Base-by-base conservation (phyloP, 2,113 vertebrate genomes). In the Leuciscus idus region DNA sequence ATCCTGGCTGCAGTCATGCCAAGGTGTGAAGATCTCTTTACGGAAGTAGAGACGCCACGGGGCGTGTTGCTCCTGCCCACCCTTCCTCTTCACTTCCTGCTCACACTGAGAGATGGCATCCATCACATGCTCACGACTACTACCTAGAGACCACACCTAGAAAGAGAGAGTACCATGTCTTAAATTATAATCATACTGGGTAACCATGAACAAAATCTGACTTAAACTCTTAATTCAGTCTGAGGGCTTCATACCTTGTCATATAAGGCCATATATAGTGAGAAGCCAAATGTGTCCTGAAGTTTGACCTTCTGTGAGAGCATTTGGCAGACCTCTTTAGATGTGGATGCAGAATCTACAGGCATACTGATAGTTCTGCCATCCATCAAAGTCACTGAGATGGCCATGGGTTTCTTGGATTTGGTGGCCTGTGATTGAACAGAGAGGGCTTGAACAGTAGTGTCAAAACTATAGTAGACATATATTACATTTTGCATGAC, bases 1-100 rank as follows among this genome's bases (percentile, higher is more conserved):
- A 88, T 99, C 98, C 84, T 96, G 91, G 6, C 15, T 90, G 90
- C 95, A 96, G 92, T 95, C 93, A 28, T 99, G 98, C 98, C 98
- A 99, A 0, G 98, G 97, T 0, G 95, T 96, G 91, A 99, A 99
- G 91, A 99, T 93, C 89, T 99, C 98, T 91, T 99, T 99, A 7
- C 97, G 96, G 92, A 97, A 98, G 91, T 96, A 96, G 55, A 99
- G 92, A 0, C 97, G 94, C 98, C 98, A 99, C 6, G 98, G 96
- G 0, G 97, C 92, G 0, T 98, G 95, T 83, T 96, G 96, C 64
- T 98, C 97, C 0, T 95, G 96, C 0, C 95, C 96, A 0, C 97
- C 96, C 9, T 77, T 93, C 83, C 95, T 94, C 89, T 91, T 96
- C 5, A 94, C 95, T 2, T 97, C 95, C 91, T 99, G 98, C 87